Base-by-base conservation (phyloP, 2,888 invertebrate genomes). In the Bembecia ichneumoniformis region DNA sequence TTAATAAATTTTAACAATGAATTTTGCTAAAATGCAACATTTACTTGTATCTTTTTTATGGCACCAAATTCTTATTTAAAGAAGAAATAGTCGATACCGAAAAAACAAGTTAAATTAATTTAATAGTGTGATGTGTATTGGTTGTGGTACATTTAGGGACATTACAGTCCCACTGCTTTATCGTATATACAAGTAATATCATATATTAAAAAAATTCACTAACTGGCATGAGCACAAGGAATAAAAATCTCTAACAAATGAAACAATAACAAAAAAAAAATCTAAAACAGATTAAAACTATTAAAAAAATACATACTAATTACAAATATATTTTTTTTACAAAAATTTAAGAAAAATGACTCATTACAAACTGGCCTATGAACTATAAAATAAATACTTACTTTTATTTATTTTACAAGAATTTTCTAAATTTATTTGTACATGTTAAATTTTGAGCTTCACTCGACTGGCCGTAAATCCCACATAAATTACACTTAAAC, bases 341-440 rank as follows among this genome's bases (percentile, higher is more conserved):
- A 44, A 16, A 44, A 14, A 55, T 53, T 40, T 52, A 52, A 62
- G 13, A 63, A 71, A 71, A 76, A 78, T 84, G 84, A 86, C 86
- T 86, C 78, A 82, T 75, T 75, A 75, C 58, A 69, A 81, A 83
- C 82, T 82, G 82, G 82, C 82, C 81, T 84, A 75, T 58, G 51
- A 66, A 63, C 78, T 82, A 82, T 45, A 55, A 68, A 86, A 86
- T 84, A 86, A 86, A 86, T 86, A 86, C 75, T 77, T 79, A 59
- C 51, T 54, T 56, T 54, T 62, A 64, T 62, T 58, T 63, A 66
- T 67, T 60, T 63, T 74, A 77, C 74, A 77, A 62, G 52, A 56
- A 55, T 58, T 52, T 55, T 60, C 61, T 67, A 60, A 59, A 58
- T 63, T 67, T 62, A 71, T 82, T 83, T 84, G 83, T 84, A 86